Evolutionary conservation across 2,797 vertebrate species (phyloP).

Genomic region (Harpagifer antarcticus): DNA sequence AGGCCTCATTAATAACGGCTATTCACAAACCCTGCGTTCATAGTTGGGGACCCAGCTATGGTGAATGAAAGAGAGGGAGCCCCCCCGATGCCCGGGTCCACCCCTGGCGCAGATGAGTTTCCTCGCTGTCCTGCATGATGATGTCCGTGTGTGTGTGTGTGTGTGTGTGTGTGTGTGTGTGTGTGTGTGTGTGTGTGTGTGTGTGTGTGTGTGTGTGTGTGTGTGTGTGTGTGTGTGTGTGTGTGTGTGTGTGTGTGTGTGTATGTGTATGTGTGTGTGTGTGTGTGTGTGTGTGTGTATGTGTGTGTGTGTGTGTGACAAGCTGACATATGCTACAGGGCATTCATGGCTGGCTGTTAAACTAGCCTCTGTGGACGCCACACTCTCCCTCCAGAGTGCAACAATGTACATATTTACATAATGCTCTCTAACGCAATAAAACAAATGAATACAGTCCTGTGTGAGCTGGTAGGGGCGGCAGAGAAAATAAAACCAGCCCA

Average conservation of each 20-base stretch:
- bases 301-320: constrained; percentile 70
- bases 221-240: no score
- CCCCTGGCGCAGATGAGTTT: constrained; percentile 73
- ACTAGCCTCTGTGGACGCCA: constrained; percentile 67
- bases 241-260: constrained; percentile 45
- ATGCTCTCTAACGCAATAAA: constrained; percentile 71
- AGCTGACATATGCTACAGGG: constrained; percentile 77
- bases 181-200: no score
- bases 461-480: constrained; percentile 10
- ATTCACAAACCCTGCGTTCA: constrained; percentile 71
- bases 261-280: constrained; percentile 31
- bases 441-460: constrained; percentile 64
- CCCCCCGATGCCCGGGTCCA: constrained; percentile 57
- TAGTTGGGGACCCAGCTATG: constrained; percentile 40
- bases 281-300: no score
- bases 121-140: constrained; percentile 59
- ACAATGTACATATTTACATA: constrained; percentile 81
- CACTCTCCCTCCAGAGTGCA: constrained; percentile 58
- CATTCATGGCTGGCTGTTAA: constrained; percentile 74
- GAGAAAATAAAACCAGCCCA: constrained; percentile 29
- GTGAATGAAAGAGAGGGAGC: constrained; percentile 68
- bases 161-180: no score
- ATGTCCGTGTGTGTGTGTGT: no score
- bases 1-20: constrained; percentile 81
- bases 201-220: no score